A percentile compares a stretch with the other conserved stretches of the same genome.
Conservation (phyloP, 2,888 invertebrate species). For the Drosophila parthenogenetica region DNA sequence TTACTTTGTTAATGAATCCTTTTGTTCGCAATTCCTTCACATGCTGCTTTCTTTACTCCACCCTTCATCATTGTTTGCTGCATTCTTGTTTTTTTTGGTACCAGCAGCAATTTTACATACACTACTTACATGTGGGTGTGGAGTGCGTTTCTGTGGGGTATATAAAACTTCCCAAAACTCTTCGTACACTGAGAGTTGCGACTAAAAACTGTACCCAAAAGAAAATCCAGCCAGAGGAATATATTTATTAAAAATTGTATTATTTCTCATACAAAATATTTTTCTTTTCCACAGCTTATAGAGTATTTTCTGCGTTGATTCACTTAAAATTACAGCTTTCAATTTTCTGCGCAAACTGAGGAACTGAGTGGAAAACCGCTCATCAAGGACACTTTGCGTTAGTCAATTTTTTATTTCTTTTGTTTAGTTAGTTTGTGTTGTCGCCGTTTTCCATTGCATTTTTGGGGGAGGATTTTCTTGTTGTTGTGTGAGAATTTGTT, state of each 20-base stretch:
- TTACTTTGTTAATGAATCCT: constrained; percentile 79
- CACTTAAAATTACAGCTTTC: not conserved
- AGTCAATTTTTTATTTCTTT: constrained; percentile 20
- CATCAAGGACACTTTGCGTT: constrained; percentile 55
- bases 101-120: constrained; percentile 9
- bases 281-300: not conserved
- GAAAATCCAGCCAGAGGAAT: too few species aligned
- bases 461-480: constrained; percentile 11
- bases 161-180: not conserved
- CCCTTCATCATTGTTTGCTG: constrained; percentile 17
- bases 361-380: constrained; percentile 54
- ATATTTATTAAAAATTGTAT: too few species aligned
- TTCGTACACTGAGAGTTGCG: too few species aligned
- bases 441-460: constrained; percentile 28
- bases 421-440: not conserved
- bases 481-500: constrained; percentile 30
- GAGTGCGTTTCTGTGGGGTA: constrained; percentile 3
- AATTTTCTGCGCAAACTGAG: not conserved
- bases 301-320: not conserved
- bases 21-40: constrained; percentile 69
- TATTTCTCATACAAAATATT: too few species aligned
- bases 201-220: too few species aligned
- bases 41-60: constrained; percentile 8
- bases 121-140: not conserved
- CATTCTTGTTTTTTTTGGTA: constrained; percentile 6